These are phyloP conservation scores for Oreochromis mossambicus DNA, from an alignment of 2,797 vertebrate genomes.

Conservation along the genomic window DNA sequence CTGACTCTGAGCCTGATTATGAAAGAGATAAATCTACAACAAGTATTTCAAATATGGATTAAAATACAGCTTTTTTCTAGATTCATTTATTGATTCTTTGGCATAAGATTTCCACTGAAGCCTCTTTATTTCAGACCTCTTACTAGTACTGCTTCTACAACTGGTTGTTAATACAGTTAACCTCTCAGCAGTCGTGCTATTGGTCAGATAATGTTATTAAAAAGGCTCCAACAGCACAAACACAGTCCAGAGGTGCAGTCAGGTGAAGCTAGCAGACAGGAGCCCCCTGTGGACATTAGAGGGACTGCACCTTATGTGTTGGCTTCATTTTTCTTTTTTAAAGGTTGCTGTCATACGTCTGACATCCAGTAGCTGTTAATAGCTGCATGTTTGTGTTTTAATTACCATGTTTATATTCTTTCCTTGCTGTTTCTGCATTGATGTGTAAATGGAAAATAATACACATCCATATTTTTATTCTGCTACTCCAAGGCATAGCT, in stretches of 20 bases:
- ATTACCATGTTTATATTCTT: background rate
- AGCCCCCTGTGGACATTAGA: background rate
- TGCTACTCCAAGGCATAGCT: background rate
- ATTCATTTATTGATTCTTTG: background rate
- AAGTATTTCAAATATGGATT: background rate
- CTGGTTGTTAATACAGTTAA: fast-evolving
- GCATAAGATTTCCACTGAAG: background rate
- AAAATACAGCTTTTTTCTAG: background rate
- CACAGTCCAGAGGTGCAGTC: background rate
- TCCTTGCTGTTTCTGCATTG: background rate
- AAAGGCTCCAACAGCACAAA: fast-evolving
- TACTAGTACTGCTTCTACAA: background rate
- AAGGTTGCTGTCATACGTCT: background rate
- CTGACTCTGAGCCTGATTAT: background rate
- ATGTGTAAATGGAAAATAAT: background rate
- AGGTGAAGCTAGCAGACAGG: background rate
- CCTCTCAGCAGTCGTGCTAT: background rate
- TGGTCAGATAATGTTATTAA: background rate
- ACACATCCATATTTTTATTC: background rate
- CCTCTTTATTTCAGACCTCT: background rate
- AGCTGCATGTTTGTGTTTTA: background rate
- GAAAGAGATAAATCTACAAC: background rate
- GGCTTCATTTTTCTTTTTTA: background rate
- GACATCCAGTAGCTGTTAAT: fast-evolving
- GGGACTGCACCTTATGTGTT: background rate